Conservation (phyloP, 2,888 invertebrate genomes). For the Ceraclea dissimilis region DNA sequence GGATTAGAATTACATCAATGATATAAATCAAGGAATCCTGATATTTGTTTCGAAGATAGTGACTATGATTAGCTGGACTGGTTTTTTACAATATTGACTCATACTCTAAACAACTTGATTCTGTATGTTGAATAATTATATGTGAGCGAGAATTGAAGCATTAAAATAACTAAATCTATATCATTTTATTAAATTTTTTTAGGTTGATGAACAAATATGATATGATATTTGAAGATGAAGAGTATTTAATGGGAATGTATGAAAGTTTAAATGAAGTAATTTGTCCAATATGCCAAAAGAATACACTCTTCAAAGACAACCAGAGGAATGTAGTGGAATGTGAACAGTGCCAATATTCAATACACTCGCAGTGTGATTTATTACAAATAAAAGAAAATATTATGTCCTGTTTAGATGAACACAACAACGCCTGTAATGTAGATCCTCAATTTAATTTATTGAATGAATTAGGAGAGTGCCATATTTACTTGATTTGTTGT, state of each 20-base stretch:
- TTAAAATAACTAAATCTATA: too few species aligned
- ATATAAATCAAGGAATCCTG: too few species aligned
- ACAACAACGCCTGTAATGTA: constrained; percentile 14
- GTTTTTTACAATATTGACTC: too few species aligned
- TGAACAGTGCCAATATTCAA: constrained; percentile 29
- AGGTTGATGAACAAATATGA: constrained; percentile 31
- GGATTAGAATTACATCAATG: too few species aligned
- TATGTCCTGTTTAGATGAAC: constrained; percentile 26
- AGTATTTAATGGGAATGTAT: constrained; percentile 28
- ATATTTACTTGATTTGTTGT: constrained; percentile 31
- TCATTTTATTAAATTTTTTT: constrained; percentile 26
- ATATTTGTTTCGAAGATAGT: too few species aligned
- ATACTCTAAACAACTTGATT: too few species aligned
- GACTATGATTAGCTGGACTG: too few species aligned
- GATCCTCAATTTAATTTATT: constrained; percentile 30
- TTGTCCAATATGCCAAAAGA: constrained; percentile 36
- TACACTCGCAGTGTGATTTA: constrained; percentile 28
- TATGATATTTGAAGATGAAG: constrained; percentile 28
- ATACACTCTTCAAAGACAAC: constrained; percentile 26
- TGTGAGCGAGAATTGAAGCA: too few species aligned
- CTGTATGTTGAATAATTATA: too few species aligned
- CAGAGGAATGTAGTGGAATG: constrained; percentile 28
- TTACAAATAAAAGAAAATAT: constrained; percentile 29
- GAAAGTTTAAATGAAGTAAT: constrained; percentile 30
- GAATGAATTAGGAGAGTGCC: constrained; percentile 28